phyloP scores from a whole-genome alignment of 2,888 invertebrate species.

The Dicyrtoma fusca region DNA sequence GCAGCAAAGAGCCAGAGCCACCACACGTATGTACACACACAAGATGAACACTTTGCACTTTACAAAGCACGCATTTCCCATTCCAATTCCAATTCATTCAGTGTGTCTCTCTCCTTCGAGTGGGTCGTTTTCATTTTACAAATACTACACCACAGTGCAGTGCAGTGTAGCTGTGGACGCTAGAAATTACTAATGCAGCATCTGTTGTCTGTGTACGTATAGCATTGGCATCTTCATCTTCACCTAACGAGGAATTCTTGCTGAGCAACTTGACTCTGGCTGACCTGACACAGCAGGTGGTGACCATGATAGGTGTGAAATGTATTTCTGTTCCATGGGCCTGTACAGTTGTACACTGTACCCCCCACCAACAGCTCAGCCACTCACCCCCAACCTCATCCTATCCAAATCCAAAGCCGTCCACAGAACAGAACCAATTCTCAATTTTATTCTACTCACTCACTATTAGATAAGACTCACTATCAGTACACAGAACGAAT shows the following conservation, averaged over 20 bases:
- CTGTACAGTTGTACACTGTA: background rate
- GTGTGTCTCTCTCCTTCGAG: too few species aligned
- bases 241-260: slow-evolving; percentile 44
- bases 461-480: too few species aligned
- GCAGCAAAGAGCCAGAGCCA: background rate
- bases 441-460: background rate
- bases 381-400: background rate
- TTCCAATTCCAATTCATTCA: too few species aligned
- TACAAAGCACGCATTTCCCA: too few species aligned
- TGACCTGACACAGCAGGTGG: slow-evolving; percentile 50
- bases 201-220: too few species aligned
- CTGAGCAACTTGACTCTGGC: slow-evolving; percentile 45
- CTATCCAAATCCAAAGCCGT: background rate
- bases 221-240: slow-evolving; percentile 26
- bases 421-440: background rate
- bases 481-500: background rate
- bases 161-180: too few species aligned
- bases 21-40: too few species aligned
- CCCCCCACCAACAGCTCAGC: slow-evolving; percentile 3
- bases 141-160: too few species aligned
- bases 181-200: too few species aligned
- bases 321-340: slow-evolving; percentile 37
- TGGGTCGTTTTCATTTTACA: too few species aligned
- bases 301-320: slow-evolving; percentile 52
- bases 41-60: too few species aligned